Evolutionary conservation across 2,888 invertebrate species (phyloP).

Genomic region (Watsonalla binaria): DNA sequence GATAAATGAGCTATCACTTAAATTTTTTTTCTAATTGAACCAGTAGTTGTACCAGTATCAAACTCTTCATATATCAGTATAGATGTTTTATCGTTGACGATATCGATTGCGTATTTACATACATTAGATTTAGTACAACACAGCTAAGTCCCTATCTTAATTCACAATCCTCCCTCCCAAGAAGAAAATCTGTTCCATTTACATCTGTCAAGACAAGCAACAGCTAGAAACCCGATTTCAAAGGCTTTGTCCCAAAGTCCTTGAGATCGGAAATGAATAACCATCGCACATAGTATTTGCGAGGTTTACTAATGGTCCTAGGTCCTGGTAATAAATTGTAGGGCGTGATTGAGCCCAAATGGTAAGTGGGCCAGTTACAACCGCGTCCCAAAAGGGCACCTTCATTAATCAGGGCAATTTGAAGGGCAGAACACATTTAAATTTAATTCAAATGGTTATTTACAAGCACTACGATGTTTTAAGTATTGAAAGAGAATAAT

Average conservation of each 20-base stretch:
- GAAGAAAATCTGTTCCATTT: neutral
- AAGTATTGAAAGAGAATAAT: too few relatives aligned
- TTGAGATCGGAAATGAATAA: neutral
- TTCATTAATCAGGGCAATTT: slow-evolving; percentile 28
- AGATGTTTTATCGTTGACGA: too few relatives aligned
- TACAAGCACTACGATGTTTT: neutral
- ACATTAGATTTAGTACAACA: too few relatives aligned
- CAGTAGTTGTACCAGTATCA: too few relatives aligned
- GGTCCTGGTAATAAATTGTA: slow-evolving; percentile 13
- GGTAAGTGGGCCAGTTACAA: slow-evolving; percentile 22
- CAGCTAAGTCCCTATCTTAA: too few relatives aligned
- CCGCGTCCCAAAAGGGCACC: slow-evolving; percentile 23
- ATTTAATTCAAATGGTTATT: neutral
- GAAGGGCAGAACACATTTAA: slow-evolving; percentile 10
- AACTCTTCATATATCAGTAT: too few relatives aligned
- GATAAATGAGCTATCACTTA: too few relatives aligned
- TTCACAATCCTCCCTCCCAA: neutral
- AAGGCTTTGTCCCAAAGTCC: neutral
- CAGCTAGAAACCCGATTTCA: neutral
- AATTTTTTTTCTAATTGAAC: too few relatives aligned
- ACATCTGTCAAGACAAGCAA: neutral
- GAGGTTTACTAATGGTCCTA: neutral
- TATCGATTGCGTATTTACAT: too few relatives aligned
- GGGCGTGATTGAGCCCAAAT: slow-evolving; percentile 21
- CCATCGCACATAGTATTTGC: neutral